Base-by-base conservation (phyloP, 1,140 invertebrate species). In the Drosophila saltans region DNA sequence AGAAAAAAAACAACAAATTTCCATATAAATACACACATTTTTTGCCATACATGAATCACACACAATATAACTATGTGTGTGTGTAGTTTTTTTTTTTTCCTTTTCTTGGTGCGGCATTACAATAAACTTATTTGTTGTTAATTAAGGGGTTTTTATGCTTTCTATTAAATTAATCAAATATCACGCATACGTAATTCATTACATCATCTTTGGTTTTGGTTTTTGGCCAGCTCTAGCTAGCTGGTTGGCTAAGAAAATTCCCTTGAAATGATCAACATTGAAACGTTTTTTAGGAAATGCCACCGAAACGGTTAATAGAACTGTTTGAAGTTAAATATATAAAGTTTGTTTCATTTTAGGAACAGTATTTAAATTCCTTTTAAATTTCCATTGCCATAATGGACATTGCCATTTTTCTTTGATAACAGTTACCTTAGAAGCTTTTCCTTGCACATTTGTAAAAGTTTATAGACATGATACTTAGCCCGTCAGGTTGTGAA, bases 131-230 rank as follows among this genome's bases (percentile, higher is more conserved):
- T 52, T 52, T 57, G 55, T 26, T 28, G 26, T 30, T 33, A 57
- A 30, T 57, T 36, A 59, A 59, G 16, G 11, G 36, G 33, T 59
- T 59, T 59, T 59, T 59, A 59, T 52, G 45, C 45, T 52, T 52
- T 52, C 45, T 52, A 52, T 52, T 30, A 58, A 58, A 39, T 43
- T 41, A 62, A 62, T 62, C 40, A 66, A 58, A 66, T 66, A 66
- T 66, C 16, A 66, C 64, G 40, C 64, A 66, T 66, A 66, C 64
- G 64, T 9, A 45, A 30, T 21, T 26, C 21, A 36, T 67, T 66
- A 36, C 48, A 40, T 56, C 16, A 26, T 33, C 41, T 45, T 21
- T 45, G 45, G 21, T 52, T 52, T 16, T 21, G 2, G 16, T 1
- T 41, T 41, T 41, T 11, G n/a, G 41, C 41, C 41, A n/a, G 24